phyloP scores from a whole-genome alignment of 2,888 invertebrate species.

The Lysandra coridon region DNA sequence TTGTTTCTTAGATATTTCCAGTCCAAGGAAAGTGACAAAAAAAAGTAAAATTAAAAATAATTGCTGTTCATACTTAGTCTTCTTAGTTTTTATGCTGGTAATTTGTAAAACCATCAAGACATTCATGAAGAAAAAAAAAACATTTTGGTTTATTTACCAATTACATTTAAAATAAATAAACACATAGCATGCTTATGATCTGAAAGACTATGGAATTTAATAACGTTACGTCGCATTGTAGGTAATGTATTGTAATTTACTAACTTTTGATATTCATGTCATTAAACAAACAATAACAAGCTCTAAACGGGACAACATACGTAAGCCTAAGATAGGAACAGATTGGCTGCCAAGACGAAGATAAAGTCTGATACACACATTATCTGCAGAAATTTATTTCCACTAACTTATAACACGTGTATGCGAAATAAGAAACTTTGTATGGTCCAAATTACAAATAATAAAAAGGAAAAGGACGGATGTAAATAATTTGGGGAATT shows the following conservation, averaged over 20 bases:
- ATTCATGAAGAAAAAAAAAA: too few relatives aligned
- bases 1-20: too few relatives aligned
- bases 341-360: not conserved
- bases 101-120: too few relatives aligned
- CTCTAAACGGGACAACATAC: not conserved
- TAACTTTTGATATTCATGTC: not conserved
- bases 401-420: not conserved
- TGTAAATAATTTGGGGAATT: not conserved
- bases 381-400: not conserved
- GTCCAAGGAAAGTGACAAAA: too few relatives aligned
- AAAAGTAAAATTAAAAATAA: too few relatives aligned
- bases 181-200: too few relatives aligned
- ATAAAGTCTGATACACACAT: not conserved
- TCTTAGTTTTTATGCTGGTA: too few relatives aligned
- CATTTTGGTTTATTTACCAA: too few relatives aligned
- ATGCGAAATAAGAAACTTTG: not conserved
- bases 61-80: too few relatives aligned
- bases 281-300: not conserved
- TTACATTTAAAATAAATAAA: too few relatives aligned
- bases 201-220: too few relatives aligned
- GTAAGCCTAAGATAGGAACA: not conserved
- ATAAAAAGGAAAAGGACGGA: not conserved
- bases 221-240: too few relatives aligned
- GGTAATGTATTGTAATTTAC: not conserved
- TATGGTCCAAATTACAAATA: not conserved